Evolutionary conservation across 1,140 invertebrate genomes (phyloP).

Genomic region (Orchestia grillus): DNA sequence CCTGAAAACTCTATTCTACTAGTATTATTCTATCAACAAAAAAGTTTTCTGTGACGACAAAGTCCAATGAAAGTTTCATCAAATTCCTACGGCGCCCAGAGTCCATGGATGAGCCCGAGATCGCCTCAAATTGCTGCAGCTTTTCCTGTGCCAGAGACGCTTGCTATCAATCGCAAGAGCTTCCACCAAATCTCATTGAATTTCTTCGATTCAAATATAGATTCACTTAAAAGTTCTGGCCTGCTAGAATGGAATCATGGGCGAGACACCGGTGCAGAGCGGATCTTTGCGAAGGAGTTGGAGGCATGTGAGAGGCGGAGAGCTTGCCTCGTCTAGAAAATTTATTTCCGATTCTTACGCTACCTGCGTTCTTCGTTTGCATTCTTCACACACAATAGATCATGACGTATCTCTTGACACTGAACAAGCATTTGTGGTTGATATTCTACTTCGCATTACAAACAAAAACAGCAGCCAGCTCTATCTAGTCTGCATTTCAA

Average conservation of each 20-base stretch:
- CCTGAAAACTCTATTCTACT: background rate
- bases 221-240: conserved; percentile 22
- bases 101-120: background rate
- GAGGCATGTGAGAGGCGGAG: background rate
- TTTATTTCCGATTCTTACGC: background rate
- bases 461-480: too few relatives aligned
- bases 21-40: background rate
- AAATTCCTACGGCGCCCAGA: background rate
- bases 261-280: background rate
- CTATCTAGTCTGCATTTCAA: too few relatives aligned
- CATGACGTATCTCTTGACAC: background rate
- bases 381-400: background rate
- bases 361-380: background rate
- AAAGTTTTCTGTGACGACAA: background rate
- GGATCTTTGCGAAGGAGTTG: background rate
- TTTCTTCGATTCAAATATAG: conserved; percentile 14
- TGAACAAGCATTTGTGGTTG: too few relatives aligned
- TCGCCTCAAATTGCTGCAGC: background rate
- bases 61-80: background rate
- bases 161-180: background rate
- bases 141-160: background rate
- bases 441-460: background rate
- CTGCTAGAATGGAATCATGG: background rate
- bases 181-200: background rate
- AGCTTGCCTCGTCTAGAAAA: background rate